Base-by-base conservation (phyloP, 2,888 invertebrate genomes). In the Eilema depressum region DNA sequence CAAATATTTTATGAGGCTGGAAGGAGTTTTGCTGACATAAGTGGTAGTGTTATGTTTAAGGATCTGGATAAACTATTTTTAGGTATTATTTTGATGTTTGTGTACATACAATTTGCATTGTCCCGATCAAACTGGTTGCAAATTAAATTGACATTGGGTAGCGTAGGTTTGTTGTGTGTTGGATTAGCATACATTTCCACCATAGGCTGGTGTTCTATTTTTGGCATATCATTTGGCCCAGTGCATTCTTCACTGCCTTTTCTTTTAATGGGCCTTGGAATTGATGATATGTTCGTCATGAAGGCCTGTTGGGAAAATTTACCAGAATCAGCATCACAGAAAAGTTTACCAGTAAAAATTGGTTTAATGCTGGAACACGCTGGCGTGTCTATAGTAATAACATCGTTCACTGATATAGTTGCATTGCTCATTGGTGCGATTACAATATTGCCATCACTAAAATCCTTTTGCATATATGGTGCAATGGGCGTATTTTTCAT, bases 281-380 rank as follows among this genome's bases (percentile, higher is more conserved):
- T 98, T 30, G 98, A 98, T 83, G 98, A 98, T 86, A 97, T 98
- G 96, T 98, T 98, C 90, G 97, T 98, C 0, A 97, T 98, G 93
- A 96, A 97, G 93, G 97, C 97, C 26, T 97, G 97, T 86, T 97
- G 97, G 97, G 96, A 97, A 75, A 96, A 97, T 85, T 88, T 97
- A 20, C 91, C 96, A 14, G 90, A 93, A 59, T 92, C 96, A 65
- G 94, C 96, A 76, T 89, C 92, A 63, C 90, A 93, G 69, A 93
- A 96, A 79, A 95, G 96, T 77, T 85, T 97, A 41, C 95, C 96
- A n/a, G 96, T 97, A 81, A 96, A 96, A 89, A 95, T 98, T 68
- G 98, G 97, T 0, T 87, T 96, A 59, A 97, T 97, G 96, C 88
- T 98, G 68, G 96, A 97, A 88, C 97, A 98, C 87, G 98, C 98